These are phyloP conservation scores for Cladorhizidae sp. DNA, from an alignment of 37 sponge, comb jelly and placozoan species.

Conservation along the genomic window DNA sequence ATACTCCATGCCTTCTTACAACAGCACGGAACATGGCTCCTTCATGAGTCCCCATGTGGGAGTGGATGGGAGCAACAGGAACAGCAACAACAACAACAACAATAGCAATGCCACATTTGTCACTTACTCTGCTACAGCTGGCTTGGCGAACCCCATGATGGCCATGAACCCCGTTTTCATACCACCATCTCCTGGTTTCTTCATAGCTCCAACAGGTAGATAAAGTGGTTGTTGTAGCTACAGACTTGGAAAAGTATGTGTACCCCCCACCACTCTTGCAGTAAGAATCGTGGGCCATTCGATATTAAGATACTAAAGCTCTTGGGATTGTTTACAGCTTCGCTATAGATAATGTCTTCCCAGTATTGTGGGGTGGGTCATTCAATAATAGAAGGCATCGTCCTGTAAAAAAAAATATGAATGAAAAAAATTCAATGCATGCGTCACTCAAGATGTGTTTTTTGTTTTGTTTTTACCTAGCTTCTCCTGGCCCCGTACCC, in stretches of 20 bases:
- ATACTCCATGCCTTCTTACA: neutral
- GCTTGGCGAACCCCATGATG: conserved; percentile 3
- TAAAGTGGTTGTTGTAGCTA: neutral
- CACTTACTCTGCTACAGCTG: neutral
- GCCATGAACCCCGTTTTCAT: conserved; percentile 21
- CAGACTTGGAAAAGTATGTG: too few species aligned
- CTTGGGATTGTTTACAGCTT: too few species aligned
- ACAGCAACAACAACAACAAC: conserved; percentile 56
- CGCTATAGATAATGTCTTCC: too few species aligned
- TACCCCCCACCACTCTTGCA: too few species aligned
- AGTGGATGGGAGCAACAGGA: conserved; percentile 22
- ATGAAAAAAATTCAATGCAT: too few species aligned
- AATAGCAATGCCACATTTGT: conserved; percentile 15
- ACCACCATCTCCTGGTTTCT: conserved; percentile 57
- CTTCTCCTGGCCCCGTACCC: conserved; percentile 54
- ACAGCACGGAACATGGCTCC: neutral
- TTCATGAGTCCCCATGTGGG: neutral
- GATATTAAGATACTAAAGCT: too few species aligned
- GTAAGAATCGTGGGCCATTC: too few species aligned
- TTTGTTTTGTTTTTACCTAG: too few species aligned
- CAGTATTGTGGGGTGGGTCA: too few species aligned
- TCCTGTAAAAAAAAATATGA: too few species aligned
- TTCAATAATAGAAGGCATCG: too few species aligned
- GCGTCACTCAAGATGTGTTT: too few species aligned
- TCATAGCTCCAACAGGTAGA: conserved; percentile 43